phyloP scores from a whole-genome alignment of 1,140 invertebrate genomes.

The Coelopa frigida region DNA sequence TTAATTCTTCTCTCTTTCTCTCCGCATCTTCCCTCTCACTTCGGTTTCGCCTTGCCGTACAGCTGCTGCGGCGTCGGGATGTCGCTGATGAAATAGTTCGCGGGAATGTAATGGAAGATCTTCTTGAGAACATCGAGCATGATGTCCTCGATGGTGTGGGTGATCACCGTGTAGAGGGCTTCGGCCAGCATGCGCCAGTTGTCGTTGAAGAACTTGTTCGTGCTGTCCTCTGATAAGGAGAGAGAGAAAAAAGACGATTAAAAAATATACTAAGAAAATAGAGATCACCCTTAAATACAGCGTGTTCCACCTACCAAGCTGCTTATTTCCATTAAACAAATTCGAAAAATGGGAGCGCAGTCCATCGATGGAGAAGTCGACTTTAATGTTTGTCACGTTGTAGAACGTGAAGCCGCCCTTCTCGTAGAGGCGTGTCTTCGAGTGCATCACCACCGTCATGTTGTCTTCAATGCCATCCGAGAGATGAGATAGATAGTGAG shows the following conservation, averaged over 20 bases:
- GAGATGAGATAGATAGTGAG: background rate
- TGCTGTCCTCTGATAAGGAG: conserved; percentile 55
- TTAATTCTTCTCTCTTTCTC: background rate
- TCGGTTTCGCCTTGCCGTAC: conserved; percentile 28
- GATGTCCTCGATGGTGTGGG: conserved; percentile 60
- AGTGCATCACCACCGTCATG: conserved; percentile 52
- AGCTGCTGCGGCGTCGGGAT: conserved; percentile 43
- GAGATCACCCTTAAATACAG: no score
- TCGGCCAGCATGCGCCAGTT: conserved; percentile 61
- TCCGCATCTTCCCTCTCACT: conserved; percentile 2
- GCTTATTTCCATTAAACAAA: conserved; percentile 40
- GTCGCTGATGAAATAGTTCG: conserved; percentile 56
- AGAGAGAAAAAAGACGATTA: conserved; percentile 1
- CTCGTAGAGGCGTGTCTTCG: conserved; percentile 53
- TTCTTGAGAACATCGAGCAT: conserved; percentile 55
- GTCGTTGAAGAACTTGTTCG: conserved; percentile 60
- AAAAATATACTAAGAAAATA: background rate
- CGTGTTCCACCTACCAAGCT: conserved; percentile 25
- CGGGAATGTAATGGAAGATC: conserved; percentile 59
- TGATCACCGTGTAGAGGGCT: conserved; percentile 56
- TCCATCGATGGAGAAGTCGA: conserved; percentile 40
- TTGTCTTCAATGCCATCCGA: no score
- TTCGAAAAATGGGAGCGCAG: conserved; percentile 39
- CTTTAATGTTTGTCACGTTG: conserved; percentile 49
- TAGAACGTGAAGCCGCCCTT: conserved; percentile 56